These are phyloP conservation scores for Catamblyrhynchus diadema DNA, from an alignment of 2,797 vertebrate species.

Conservation along the genomic window DNA sequence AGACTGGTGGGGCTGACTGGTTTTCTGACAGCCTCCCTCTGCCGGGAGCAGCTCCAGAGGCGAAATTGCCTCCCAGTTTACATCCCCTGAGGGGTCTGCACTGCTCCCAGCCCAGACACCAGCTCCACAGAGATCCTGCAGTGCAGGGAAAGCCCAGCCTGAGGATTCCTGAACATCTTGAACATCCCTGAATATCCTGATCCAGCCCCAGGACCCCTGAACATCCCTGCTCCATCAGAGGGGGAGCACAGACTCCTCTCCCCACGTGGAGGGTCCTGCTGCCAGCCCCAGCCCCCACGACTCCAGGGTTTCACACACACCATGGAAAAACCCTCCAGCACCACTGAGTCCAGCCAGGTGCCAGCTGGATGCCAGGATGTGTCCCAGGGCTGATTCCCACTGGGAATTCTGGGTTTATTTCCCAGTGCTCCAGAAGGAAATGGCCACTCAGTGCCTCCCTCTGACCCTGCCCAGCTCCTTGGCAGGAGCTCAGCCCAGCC, in stretches of 20 bases:
- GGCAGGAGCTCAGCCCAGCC: neutral
- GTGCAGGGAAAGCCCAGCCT: neutral
- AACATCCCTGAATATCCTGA: neutral
- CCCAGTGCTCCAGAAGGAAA: neutral
- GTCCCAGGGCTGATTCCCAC: neutral
- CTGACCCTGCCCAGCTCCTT: neutral
- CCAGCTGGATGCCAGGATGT: neutral
- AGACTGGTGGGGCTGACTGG: too few species aligned
- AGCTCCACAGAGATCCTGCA: neutral
- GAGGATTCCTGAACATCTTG: neutral
- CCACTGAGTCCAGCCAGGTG: rapidly evolving
- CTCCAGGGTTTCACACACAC: neutral
- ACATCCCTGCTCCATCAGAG: neutral
- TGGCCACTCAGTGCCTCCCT: rapidly evolving
- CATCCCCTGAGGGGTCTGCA: neutral
- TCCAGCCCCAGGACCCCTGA: neutral
- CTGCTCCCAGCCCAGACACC: neutral
- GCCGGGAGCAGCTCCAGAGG: neutral
- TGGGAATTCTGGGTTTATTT: neutral
- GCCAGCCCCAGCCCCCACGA: neutral
- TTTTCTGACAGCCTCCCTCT: rapidly evolving
- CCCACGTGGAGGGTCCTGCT: neutral
- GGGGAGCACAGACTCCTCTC: neutral
- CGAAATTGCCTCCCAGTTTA: neutral
- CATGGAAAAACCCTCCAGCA: neutral